These are phyloP conservation scores for Thamnaconus septentrionalis DNA, from an alignment of 2,113 vertebrate species.

Conservation along the genomic window DNA sequence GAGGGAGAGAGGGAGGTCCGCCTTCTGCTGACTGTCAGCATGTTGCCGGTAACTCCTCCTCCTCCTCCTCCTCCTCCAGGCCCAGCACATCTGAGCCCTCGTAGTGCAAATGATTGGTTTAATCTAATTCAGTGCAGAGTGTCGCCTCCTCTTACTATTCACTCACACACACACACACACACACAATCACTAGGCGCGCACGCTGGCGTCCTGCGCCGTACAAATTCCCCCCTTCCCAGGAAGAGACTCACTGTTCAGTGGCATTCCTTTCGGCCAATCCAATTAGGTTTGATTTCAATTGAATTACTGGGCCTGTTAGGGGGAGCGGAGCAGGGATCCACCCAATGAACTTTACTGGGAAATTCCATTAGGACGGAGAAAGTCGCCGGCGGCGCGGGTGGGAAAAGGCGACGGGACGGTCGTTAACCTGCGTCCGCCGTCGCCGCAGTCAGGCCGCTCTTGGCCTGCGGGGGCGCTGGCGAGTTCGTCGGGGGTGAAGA, in stretches of 20 bases:
- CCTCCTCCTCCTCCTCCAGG: neutral
- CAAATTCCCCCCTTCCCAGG: slow-evolving; percentile 41
- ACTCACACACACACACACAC: slow-evolving; percentile 15
- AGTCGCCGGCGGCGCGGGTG: slow-evolving; percentile 40
- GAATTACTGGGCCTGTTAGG: slow-evolving; percentile 61
- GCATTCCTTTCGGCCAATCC: slow-evolving; percentile 67
- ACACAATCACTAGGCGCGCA: slow-evolving; percentile 18
- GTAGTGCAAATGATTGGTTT: slow-evolving; percentile 50
- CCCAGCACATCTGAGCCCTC: slow-evolving; percentile 37
- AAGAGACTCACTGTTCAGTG: slow-evolving; percentile 58
- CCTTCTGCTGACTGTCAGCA: slow-evolving; percentile 63
- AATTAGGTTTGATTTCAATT: slow-evolving; percentile 73
- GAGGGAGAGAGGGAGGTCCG: slow-evolving; percentile 3
- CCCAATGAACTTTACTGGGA: slow-evolving; percentile 67
- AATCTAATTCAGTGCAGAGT: slow-evolving; percentile 55
- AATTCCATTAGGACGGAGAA: slow-evolving; percentile 66
- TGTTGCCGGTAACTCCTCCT: slow-evolving; percentile 32
- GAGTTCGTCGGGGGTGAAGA: slow-evolving; percentile 33
- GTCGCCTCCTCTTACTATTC: slow-evolving; percentile 37
- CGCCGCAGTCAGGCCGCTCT: no score
- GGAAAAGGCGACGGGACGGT: slow-evolving; percentile 4
- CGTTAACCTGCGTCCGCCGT: no score
- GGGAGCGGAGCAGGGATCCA: slow-evolving; percentile 59
- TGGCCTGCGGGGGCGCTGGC: slow-evolving; percentile 20
- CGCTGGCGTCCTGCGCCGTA: slow-evolving; percentile 32